phyloP scores from a whole-genome alignment of 1,140 invertebrate genomes.

The Euura lappo region DNA sequence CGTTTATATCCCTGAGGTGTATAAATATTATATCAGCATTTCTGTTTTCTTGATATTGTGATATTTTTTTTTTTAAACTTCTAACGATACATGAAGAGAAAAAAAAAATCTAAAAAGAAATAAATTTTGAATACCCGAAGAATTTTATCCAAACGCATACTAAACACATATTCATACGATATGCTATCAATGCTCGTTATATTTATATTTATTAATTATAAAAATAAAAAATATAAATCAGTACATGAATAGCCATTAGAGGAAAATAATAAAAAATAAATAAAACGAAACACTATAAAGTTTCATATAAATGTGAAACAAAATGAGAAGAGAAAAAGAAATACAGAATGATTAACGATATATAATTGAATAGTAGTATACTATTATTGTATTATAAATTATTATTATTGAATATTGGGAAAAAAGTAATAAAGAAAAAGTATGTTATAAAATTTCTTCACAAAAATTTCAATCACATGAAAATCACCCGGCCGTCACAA shows the following conservation, averaged over 20 bases:
- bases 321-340: not conserved
- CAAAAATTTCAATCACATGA: too few relatives aligned
- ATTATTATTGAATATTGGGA: slow-evolving; percentile 53
- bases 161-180: slow-evolving; percentile 44
- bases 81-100: too few relatives aligned
- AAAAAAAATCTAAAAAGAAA: too few relatives aligned
- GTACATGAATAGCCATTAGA: slow-evolving; percentile 49
- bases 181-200: slow-evolving; percentile 52
- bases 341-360: slow-evolving; percentile 41
- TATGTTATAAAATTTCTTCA: slow-evolving; percentile 13
- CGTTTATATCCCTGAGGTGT: too few relatives aligned
- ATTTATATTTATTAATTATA: slow-evolving; percentile 41
- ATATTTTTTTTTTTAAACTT: not conserved
- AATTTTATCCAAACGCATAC: too few relatives aligned
- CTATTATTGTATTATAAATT: slow-evolving; percentile 59
- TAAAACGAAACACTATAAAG: too few relatives aligned
- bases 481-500: too few relatives aligned
- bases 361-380: slow-evolving; percentile 49
- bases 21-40: not conserved
- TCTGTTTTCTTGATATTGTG: not conserved
- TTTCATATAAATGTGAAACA: slow-evolving; percentile 49
- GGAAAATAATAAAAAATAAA: slow-evolving; percentile 38
- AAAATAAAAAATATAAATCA: slow-evolving; percentile 37
- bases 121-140: too few relatives aligned
- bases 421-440: slow-evolving; percentile 53